A percentile compares a stretch with the other conserved stretches of the same genome.
Conservation (phyloP, 2,888 invertebrate species). For the Lamproptera curius region DNA sequence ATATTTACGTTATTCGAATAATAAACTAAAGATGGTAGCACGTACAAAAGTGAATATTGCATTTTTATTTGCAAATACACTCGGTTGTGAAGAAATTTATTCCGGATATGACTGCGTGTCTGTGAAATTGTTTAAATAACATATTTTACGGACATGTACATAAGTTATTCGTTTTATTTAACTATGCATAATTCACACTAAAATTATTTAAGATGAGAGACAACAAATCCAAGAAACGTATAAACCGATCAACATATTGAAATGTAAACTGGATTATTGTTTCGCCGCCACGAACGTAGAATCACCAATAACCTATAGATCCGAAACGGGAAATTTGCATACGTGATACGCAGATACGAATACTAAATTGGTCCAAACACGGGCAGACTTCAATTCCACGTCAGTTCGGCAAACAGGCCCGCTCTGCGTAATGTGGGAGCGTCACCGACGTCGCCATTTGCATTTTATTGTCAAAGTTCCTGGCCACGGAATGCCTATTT, state of each 20-base stretch:
- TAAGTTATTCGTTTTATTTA: background rate
- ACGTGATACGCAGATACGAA: background rate
- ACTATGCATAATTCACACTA: background rate
- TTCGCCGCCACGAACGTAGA: too few relatives aligned
- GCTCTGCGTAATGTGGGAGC: slow-evolving; percentile 41
- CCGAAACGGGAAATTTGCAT: background rate
- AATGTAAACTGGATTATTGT: too few relatives aligned
- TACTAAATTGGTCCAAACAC: background rate
- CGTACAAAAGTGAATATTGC: too few relatives aligned
- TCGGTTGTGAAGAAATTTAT: too few relatives aligned
- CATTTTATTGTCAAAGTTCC: slow-evolving; percentile 75
- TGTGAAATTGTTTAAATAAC: background rate
- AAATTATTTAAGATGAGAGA: background rate
- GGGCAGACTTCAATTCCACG: background rate
- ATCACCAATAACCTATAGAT: background rate
- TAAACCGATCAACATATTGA: background rate
- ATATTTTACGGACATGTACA: background rate
- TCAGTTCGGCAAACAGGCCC: slow-evolving; percentile 19
- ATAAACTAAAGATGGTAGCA: too few relatives aligned
- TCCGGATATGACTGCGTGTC: too few relatives aligned
- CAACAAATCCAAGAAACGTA: background rate
- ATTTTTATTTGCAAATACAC: too few relatives aligned
- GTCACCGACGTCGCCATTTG: slow-evolving; percentile 67
- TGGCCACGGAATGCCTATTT: slow-evolving; percentile 69
- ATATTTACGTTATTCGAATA: too few relatives aligned